Percentiles rank a stretch among this genome's conserved stretches.
These are phyloP conservation scores for Echinops telfairi DNA, from an alignment of 2,113 vertebrate genomes.

Conservation along the genomic window DNA sequence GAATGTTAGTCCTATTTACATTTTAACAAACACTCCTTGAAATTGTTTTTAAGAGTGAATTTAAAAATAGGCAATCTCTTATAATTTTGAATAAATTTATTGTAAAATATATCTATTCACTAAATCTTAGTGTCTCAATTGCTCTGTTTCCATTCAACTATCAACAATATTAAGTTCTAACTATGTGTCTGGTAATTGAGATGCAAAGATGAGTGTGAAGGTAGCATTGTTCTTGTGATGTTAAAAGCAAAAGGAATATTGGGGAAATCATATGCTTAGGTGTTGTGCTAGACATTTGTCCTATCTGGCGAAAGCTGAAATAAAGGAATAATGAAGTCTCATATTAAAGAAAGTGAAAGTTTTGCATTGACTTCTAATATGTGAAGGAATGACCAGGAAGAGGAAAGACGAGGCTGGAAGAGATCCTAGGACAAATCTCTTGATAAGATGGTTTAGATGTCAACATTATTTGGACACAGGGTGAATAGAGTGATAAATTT, in stretches of 20 bases:
- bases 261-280: not conserved
- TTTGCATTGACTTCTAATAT: not conserved
- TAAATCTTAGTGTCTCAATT: not conserved
- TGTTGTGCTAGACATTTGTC: not conserved
- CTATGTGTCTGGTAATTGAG: not conserved
- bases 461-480: not conserved
- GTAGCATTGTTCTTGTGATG: not conserved
- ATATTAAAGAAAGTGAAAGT: not conserved
- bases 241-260: not conserved
- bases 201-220: not conserved
- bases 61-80: no score
- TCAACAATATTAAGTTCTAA: not conserved
- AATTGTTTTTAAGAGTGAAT: not conserved
- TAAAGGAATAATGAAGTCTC: not conserved
- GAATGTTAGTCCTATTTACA: not conserved
- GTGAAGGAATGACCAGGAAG: not conserved
- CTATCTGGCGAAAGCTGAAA: not conserved
- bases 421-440: not conserved
- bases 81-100: no score
- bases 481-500: not conserved
- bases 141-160: not conserved
- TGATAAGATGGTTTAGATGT: not conserved
- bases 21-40: constrained; percentile 4
- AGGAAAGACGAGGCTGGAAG: not conserved
- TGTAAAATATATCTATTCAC: not conserved